Conservation (phyloP, 2,113 vertebrate species). For the Motacilla alba region DNA sequence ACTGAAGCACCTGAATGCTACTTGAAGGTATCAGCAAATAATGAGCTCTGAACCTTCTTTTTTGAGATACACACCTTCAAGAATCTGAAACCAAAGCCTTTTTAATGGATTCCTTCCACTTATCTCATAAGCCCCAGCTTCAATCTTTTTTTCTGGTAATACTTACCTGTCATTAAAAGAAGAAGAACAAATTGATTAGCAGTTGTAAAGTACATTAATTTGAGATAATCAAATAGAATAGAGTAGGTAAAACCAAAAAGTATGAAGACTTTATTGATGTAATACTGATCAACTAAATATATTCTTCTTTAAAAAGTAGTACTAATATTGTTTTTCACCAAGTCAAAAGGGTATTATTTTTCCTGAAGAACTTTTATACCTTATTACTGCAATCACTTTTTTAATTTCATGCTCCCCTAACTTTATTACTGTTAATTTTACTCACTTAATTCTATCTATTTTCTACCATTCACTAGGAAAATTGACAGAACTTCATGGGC, state of each 20-base stretch:
- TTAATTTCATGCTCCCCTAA: slow-evolving; percentile 74
- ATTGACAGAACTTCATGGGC: neutral
- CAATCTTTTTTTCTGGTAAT: neutral
- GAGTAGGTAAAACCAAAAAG: neutral
- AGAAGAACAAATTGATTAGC: neutral
- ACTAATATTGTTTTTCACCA: neutral
- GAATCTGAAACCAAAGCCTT: neutral
- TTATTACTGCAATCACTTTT: slow-evolving; percentile 50
- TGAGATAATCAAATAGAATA: neutral
- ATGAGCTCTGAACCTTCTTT: neutral
- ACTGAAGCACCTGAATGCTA: neutral
- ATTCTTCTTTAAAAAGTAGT: slow-evolving; percentile 2
- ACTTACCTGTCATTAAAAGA: neutral
- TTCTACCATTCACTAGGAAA: slow-evolving; percentile 36
- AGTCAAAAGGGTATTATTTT: slow-evolving; percentile 10
- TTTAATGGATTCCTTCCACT: neutral
- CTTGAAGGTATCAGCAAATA: neutral
- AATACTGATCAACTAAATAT: neutral
- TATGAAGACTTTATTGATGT: neutral
- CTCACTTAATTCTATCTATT: slow-evolving; percentile 52
- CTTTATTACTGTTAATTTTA: slow-evolving; percentile 72
- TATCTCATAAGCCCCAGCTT: neutral
- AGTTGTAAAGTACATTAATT: neutral
- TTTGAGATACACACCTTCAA: neutral
- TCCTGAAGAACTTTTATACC: slow-evolving; percentile 22